phyloP scores from a whole-genome alignment of 2,113 vertebrate species.

The Takifugu flavidus region DNA sequence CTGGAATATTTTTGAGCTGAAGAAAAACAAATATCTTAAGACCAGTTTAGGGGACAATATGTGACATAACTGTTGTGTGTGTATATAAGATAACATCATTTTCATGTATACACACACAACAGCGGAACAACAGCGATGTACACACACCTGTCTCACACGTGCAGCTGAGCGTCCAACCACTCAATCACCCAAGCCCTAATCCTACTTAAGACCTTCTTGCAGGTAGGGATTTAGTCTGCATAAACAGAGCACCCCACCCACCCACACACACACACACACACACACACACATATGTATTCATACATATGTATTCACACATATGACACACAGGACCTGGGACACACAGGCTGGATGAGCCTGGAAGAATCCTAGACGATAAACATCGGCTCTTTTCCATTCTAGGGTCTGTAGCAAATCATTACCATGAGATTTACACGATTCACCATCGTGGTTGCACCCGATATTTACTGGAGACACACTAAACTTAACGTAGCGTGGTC shows the following conservation, averaged over 20 bases:
- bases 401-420: no score
- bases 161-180: constrained; percentile 64
- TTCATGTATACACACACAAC: no score
- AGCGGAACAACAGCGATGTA: no score
- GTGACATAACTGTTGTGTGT: no score
- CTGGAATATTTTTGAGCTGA: background rate
- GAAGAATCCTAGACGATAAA: background rate
- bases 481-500: no score
- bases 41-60: no score
- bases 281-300: constrained; percentile 12
- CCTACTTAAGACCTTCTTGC: constrained; percentile 71
- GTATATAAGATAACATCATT: no score
- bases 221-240: constrained; percentile 64
- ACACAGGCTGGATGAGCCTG: constrained; percentile 4
- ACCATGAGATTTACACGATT: background rate
- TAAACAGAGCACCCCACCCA: constrained; percentile 66
- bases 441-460: no score
- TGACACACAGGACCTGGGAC: no score
- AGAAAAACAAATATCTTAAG: no score
- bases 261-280: background rate
- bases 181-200: constrained; percentile 64
- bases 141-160: background rate
- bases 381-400: constrained; percentile 6
- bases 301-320: constrained; percentile 9
- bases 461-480: no score